Evolutionary conservation across 2,888 invertebrate genomes (phyloP).

Genomic region (Xestia sexstrigata): DNA sequence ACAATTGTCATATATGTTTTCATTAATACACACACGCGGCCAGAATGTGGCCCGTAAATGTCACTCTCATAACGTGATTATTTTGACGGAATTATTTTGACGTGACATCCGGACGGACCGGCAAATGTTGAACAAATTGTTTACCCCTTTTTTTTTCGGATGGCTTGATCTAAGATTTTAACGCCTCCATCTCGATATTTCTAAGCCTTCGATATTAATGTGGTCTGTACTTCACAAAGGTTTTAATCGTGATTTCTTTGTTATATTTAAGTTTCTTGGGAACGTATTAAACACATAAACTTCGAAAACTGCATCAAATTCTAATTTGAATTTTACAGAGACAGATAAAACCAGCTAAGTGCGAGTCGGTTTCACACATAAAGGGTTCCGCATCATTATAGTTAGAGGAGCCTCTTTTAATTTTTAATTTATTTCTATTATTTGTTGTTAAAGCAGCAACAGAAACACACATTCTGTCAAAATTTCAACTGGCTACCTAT

Average conservation of each 20-base stretch:
- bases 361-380: too few relatives aligned
- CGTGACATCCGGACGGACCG: too few relatives aligned
- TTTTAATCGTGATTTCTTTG: background rate
- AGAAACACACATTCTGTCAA: too few relatives aligned
- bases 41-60: background rate
- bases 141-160: too few relatives aligned
- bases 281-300: background rate
- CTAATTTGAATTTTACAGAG: background rate
- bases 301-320: background rate
- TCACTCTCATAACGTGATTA: background rate
- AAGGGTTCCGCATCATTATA: too few relatives aligned
- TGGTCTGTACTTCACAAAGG: background rate
- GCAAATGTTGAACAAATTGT: background rate
- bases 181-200: background rate
- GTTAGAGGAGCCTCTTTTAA: too few relatives aligned
- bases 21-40: background rate
- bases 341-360: background rate
- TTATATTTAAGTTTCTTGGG: background rate
- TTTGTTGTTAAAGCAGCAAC: too few relatives aligned
- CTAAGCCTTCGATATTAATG: background rate
- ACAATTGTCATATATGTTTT: background rate
- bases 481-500: too few relatives aligned
- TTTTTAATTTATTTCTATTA: too few relatives aligned
- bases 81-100: background rate
- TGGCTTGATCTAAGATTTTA: background rate